Conservation (phyloP, 2,888 invertebrate genomes). For the Gortyna flavago region DNA sequence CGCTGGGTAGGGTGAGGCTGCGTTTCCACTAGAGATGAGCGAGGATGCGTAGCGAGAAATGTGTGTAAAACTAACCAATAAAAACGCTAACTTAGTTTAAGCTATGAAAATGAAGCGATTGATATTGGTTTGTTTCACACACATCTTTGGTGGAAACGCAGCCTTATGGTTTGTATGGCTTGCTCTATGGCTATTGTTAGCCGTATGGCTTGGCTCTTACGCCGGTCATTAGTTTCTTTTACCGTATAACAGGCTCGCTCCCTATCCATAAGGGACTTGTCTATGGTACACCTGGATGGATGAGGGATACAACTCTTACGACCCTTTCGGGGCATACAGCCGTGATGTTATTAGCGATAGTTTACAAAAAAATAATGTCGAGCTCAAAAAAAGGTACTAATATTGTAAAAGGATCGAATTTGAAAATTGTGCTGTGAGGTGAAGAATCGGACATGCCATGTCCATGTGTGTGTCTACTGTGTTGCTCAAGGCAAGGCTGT, state of each 20-base stretch:
- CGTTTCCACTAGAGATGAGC: too few species aligned
- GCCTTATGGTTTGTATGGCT: neutral
- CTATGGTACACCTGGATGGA: neutral
- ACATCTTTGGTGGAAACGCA: too few species aligned
- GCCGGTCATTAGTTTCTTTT: neutral
- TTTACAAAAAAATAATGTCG: neutral
- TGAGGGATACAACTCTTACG: neutral
- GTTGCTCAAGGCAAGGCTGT: conserved; percentile 27
- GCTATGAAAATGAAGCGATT: too few species aligned
- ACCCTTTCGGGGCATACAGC: neutral
- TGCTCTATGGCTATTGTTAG: too few species aligned
- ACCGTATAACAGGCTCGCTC: neutral
- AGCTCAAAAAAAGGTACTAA: conserved; percentile 12
- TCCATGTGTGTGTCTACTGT: neutral
- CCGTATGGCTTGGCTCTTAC: neutral
- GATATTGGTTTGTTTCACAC: too few species aligned
- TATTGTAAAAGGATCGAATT: conserved; percentile 42
- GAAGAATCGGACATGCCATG: conserved; percentile 6
- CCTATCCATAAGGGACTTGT: neutral
- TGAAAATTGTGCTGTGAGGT: conserved; percentile 19
- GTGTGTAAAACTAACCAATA: too few species aligned
- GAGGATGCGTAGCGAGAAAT: too few species aligned
- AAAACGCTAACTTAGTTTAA: too few species aligned
- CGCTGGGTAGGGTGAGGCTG: conserved; percentile 1
- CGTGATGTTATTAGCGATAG: neutral